Evolutionary conservation across 2,888 invertebrate genomes (phyloP).

Genomic region (Drepanosiphum platanoidis): DNA sequence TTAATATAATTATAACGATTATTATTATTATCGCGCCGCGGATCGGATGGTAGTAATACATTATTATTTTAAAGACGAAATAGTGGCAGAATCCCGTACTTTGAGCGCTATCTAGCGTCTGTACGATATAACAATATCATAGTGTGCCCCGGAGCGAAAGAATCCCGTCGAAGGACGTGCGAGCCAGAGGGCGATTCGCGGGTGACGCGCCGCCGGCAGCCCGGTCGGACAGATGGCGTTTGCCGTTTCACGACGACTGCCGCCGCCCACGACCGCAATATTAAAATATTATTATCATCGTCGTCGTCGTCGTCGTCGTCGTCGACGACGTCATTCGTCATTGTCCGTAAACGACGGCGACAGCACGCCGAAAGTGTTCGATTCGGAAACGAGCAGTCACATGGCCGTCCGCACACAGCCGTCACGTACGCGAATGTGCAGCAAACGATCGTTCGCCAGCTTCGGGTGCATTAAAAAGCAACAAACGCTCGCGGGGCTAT

Average conservation of each 20-base stretch:
- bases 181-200: slow-evolving; percentile 32
- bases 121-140: background rate
- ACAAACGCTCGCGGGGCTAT: background rate
- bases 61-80: no score
- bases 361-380: background rate
- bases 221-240: slow-evolving; percentile 46
- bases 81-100: background rate
- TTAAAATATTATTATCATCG: background rate
- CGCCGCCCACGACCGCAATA: background rate
- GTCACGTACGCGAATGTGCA: background rate
- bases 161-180: background rate
- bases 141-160: background rate
- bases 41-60: no score
- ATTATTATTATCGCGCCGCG: no score
- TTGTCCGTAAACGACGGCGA: background rate
- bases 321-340: background rate
- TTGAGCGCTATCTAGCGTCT: slow-evolving; percentile 32
- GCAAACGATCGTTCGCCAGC: background rate
- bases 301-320: background rate
- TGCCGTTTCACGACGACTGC: background rate
- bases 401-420: background rate
- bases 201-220: background rate
- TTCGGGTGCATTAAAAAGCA: background rate
- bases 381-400: background rate
- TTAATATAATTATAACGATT: no score